A percentile compares a stretch with the other conserved stretches of the same genome.
phyloP scores from a whole-genome alignment of 2,797 vertebrate genomes.

The Arremon aurantiirostris region DNA sequence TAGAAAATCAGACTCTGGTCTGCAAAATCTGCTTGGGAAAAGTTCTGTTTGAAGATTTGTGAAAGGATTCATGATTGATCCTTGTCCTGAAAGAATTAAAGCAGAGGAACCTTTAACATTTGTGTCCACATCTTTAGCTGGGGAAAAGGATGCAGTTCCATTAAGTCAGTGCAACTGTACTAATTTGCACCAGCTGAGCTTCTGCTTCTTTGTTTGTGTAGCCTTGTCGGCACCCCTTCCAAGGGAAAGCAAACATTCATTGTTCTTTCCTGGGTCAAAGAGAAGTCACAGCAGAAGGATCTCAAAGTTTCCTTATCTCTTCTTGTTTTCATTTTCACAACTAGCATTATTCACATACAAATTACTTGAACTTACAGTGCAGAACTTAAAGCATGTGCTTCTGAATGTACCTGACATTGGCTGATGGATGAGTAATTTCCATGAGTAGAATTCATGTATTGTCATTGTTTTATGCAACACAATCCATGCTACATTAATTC shows the following conservation, averaged over 20 bases:
- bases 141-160: constrained; percentile 16
- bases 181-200: constrained; percentile 65
- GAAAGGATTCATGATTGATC: not conserved
- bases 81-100: not conserved
- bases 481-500: constrained; percentile 31
- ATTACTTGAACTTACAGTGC: not conserved
- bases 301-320: constrained; percentile 20
- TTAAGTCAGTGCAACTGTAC: constrained; percentile 14
- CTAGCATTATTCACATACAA: not conserved
- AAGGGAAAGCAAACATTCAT: constrained; percentile 65
- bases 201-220: constrained; percentile 59
- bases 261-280: constrained; percentile 58
- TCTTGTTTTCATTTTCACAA: not conserved
- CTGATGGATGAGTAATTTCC: constrained; percentile 36
- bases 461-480: constrained; percentile 21
- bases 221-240: constrained; percentile 54
- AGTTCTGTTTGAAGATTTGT: not conserved
- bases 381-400: not conserved
- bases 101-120: constrained; percentile 15
- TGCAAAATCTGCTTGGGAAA: not conserved
- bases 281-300: constrained; percentile 51
- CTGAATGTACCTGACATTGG: constrained; percentile 2
- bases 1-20: not conserved
- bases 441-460: not conserved
- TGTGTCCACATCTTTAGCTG: constrained; percentile 24